Base-by-base conservation (phyloP, 2,888 invertebrate genomes). In the Morpho helenor region DNA sequence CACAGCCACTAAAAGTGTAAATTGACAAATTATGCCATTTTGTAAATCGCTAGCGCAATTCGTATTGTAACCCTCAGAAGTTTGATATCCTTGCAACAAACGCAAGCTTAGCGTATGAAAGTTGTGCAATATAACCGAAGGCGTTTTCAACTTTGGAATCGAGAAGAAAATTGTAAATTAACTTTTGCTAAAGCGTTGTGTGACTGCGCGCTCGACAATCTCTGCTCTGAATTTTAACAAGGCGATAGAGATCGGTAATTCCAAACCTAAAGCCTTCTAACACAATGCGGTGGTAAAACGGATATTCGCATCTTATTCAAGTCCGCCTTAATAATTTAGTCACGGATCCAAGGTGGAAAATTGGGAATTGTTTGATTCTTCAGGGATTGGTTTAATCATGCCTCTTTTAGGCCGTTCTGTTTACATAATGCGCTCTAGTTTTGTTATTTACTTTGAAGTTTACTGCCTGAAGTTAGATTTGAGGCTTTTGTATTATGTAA, bases 291-390 rank as follows among this genome's bases (percentile, higher is more conserved):
- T 74, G 76, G 82, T 72, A 77, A 82, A 82, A 76, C 79, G 81
- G 79, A 82, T 82, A 77, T 81, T 83, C 79, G 76, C 79, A 76
- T 86, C 85, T 86, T 87, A 87, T 84, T 87, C 85, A 79, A 82
- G 78, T 72, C 72, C 68, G 71, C 67, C 72, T 89, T 85, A 81
- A 83, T 87, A 89, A 85, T 87, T 86, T 84, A 80, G 87, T 88
- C 88, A 90, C 88, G 87, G 77, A 68, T 74, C 66, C 75, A 73
- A 84, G 87, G 87, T 88, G 82, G 85, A 85, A 87, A 88, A 88
- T 89, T 88, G 88, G 84, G 82, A 86, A 87, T 87, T 87, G 86
- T 84, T 82, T 79, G 80, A 82, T 84, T 82, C 78, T 80, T 78
- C 71, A 71, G 62, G 69, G 78, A 76, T 76, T 67, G 72, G 72